Conservation (phyloP, 2,888 invertebrate genomes). For the Drosophila paracracens region DNA sequence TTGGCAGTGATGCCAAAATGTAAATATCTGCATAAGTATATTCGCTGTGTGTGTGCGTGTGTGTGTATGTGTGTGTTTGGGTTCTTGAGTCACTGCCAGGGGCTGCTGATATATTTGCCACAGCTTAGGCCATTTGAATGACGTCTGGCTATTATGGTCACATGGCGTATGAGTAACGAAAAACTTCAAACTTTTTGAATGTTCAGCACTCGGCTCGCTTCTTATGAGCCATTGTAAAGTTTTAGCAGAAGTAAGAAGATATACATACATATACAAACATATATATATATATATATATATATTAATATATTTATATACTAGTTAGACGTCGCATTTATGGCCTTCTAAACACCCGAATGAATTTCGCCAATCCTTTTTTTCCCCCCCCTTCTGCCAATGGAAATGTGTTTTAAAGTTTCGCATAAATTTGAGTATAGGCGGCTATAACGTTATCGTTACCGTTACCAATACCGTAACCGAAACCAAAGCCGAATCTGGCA, state of each 20-base stretch:
- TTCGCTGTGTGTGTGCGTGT: neutral
- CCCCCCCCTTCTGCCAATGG: constrained; percentile 40
- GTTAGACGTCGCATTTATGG: constrained; percentile 69
- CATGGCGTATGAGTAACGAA: constrained; percentile 59
- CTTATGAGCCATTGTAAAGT: constrained; percentile 34
- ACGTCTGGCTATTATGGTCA: constrained; percentile 26
- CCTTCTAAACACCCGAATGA: constrained; percentile 62
- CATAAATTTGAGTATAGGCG: constrained; percentile 54
- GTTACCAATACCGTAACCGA: constrained; percentile 5
- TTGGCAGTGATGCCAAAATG: constrained; percentile 1
- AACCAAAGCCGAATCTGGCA: constrained; percentile 27
- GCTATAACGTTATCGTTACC: constrained; percentile 15
- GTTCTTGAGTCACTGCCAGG: constrained; percentile 33
- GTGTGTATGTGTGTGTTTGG: constrained; percentile 16
- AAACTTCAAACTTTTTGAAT: constrained; percentile 51
- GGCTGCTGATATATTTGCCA: constrained; percentile 37
- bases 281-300: neutral
- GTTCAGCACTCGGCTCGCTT: constrained; percentile 36
- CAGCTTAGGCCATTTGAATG: constrained; percentile 36
- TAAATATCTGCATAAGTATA: constrained; percentile 12
- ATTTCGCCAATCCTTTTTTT: constrained; percentile 48
- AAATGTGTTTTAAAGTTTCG: constrained; percentile 68
- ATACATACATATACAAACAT: neutral
- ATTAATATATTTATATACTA: constrained; percentile 25
- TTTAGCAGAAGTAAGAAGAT: neutral